Percentiles rank a stretch among this genome's conserved stretches.
phyloP scores from a whole-genome alignment of 2,888 invertebrate genomes.

The Aphidoletes aphidimyza region DNA sequence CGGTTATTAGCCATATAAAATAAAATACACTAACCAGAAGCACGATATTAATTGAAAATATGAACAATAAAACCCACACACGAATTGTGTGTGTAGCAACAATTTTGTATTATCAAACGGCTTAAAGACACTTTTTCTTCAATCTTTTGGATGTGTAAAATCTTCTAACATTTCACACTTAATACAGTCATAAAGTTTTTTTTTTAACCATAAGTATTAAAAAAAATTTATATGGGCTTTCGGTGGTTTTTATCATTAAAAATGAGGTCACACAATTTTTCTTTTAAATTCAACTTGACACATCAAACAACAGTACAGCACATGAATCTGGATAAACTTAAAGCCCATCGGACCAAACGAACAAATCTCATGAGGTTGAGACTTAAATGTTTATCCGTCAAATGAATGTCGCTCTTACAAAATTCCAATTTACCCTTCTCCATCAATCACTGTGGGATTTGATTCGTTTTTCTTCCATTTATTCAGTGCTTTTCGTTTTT shows the following conservation, averaged over 20 bases:
- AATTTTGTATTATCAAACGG: not conserved
- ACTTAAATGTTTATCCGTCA: not conserved
- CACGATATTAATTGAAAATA: not conserved
- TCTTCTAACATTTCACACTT: not conserved
- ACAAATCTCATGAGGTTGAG: no score
- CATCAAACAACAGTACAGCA: not conserved
- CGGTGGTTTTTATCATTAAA: not conserved
- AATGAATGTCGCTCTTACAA: not conserved
- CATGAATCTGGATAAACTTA: not conserved
- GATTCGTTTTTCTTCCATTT: not conserved
- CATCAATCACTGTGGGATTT: slow-evolving; percentile 9
- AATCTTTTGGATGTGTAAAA: no score
- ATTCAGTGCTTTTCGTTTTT: not conserved
- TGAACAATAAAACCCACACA: slow-evolving; percentile 51
- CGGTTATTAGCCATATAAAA: not conserved
- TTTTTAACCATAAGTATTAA: not conserved
- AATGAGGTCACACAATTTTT: slow-evolving; percentile 13
- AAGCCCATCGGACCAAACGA: no score
- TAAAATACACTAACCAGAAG: not conserved
- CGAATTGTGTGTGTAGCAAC: not conserved
- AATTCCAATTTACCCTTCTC: not conserved
- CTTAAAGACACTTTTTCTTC: not conserved
- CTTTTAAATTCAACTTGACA: not conserved
- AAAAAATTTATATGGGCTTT: not conserved
- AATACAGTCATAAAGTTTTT: not conserved